These are phyloP conservation scores for Prunella fulvescens DNA, from an alignment of 2,113 vertebrate species.

Conservation along the genomic window DNA sequence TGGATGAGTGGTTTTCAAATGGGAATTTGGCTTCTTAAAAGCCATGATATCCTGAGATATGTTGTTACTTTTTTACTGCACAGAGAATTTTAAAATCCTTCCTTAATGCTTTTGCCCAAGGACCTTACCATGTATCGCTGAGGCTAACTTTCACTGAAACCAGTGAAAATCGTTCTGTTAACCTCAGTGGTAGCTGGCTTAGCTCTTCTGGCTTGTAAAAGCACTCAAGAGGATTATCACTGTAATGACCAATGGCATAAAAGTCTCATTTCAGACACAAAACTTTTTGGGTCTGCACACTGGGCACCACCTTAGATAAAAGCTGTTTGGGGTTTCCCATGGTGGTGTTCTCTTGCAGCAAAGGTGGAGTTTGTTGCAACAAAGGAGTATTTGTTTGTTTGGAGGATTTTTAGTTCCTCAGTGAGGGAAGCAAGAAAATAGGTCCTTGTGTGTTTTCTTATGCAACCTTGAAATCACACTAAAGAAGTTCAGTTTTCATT, in stretches of 20 bases:
- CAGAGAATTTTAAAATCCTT: background rate
- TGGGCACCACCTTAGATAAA: background rate
- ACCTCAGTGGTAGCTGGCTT: background rate
- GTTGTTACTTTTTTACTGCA: background rate
- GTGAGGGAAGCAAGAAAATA: background rate
- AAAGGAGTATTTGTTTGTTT: background rate
- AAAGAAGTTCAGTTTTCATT: background rate
- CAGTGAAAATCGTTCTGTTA: background rate
- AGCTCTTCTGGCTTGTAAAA: background rate
- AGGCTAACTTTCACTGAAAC: background rate
- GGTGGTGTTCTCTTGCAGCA: background rate
- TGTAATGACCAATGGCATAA: background rate
- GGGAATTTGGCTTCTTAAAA: background rate
- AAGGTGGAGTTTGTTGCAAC: background rate
- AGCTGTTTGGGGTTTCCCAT: background rate
- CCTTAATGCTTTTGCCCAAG: background rate
- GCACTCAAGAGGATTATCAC: background rate
- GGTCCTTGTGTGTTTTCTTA: background rate
- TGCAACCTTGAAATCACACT: background rate
- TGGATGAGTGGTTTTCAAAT: background rate
- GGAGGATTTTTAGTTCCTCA: background rate
- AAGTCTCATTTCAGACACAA: background rate
- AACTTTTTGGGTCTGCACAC: background rate
- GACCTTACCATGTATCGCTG: background rate
- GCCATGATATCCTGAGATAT: background rate